phyloP scores from a whole-genome alignment of 2,888 invertebrate species.

The Tenthredo amoena region DNA sequence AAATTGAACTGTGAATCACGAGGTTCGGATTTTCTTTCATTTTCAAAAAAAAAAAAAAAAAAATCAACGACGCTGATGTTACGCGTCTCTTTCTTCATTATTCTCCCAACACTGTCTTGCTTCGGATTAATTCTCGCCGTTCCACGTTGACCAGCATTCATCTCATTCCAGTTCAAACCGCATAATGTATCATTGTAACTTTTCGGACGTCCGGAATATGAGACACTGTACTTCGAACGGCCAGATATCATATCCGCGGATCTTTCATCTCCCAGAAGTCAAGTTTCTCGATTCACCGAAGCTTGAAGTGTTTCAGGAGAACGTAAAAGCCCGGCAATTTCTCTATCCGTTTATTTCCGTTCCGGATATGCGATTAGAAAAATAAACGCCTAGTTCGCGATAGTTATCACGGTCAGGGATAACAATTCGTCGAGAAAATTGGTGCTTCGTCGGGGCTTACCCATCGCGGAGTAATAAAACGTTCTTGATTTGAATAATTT shows the following conservation, averaged over 20 bases:
- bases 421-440: neutral
- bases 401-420: constrained; percentile 4
- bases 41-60: constrained; percentile 20
- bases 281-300: neutral
- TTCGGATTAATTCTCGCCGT: neutral
- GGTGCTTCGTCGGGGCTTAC: neutral
- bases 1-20: constrained; percentile 1
- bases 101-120: neutral
- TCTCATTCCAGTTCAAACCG: neutral
- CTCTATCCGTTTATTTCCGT: neutral
- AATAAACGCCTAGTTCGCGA: neutral
- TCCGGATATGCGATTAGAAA: neutral
- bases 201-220: neutral
- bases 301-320: neutral
- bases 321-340: neutral
- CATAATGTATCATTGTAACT: neutral
- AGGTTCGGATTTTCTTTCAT: neutral
- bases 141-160: neutral
- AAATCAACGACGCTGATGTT: neutral
- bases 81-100: neutral
- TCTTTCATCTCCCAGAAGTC: neutral
- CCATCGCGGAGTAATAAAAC: constrained; percentile 10
- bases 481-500: constrained; percentile 32
- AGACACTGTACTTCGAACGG: neutral
- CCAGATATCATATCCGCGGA: neutral